Evolutionary conservation across 2,113 vertebrate genomes (phyloP).

Genomic region (Notothenia rossii): DNA sequence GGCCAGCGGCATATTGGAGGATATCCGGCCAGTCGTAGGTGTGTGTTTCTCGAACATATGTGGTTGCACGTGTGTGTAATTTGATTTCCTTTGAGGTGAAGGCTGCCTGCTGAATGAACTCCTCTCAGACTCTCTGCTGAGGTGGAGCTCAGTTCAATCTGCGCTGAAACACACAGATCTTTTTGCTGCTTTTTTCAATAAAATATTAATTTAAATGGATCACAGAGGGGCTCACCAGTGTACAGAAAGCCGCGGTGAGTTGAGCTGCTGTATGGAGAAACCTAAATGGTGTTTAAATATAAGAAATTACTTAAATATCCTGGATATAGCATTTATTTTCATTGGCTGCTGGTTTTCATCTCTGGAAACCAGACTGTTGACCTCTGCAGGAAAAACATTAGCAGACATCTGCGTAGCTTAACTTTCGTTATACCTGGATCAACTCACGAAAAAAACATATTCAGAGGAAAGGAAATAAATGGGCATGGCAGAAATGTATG

Average conservation of each 20-base stretch:
- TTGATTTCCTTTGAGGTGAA: constrained; percentile 57
- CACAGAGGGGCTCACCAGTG: neutral
- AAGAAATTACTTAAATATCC: too few species aligned
- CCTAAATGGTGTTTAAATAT: constrained; percentile 1
- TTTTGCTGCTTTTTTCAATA: constrained; percentile 31
- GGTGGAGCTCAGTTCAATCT: constrained; percentile 12
- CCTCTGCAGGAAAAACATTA: neutral
- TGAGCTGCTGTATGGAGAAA: constrained; percentile 22
- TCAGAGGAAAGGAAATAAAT: too few species aligned
- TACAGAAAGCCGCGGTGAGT: neutral
- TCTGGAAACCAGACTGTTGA: neutral
- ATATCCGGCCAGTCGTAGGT: constrained; percentile 62
- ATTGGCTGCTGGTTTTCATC: neutral
- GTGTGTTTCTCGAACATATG: constrained; percentile 55
- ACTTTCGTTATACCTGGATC: too few species aligned
- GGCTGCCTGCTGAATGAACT: constrained; percentile 34
- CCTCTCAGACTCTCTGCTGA: constrained; percentile 26
- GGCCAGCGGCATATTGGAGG: constrained; percentile 44
- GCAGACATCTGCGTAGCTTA: neutral
- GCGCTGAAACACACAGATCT: constrained; percentile 7
- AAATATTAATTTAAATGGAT: constrained; percentile 32
- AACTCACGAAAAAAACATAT: too few species aligned
- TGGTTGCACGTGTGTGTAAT: constrained; percentile 51
- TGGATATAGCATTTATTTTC: neutral
- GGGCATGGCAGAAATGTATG: too few species aligned